These are phyloP conservation scores for Lytechinus pictus DNA, from an alignment of 35 echinoderm and acorn worm species.

Conservation along the genomic window DNA sequence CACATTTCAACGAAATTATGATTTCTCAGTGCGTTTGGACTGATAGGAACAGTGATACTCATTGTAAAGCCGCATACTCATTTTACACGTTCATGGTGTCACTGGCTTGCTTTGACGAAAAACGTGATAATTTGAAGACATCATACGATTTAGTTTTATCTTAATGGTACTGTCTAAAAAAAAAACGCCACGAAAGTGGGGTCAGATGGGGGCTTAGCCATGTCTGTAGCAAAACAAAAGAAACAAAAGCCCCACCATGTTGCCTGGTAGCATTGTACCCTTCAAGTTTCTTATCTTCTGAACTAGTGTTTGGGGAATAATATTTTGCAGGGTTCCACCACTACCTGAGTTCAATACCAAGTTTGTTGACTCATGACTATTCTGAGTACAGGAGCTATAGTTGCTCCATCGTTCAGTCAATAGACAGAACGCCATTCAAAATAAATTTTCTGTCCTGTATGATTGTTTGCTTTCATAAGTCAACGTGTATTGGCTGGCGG, in stretches of 20 bases:
- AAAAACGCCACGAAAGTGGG: not conserved
- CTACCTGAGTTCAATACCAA: not conserved
- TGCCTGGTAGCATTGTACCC: not conserved
- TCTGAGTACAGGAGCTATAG: not conserved
- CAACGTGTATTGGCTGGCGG: not conserved
- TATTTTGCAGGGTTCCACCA: not conserved
- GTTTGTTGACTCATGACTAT: not conserved
- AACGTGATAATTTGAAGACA: no score
- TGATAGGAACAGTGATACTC: no score
- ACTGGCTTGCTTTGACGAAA: no score
- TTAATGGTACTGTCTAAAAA: not conserved
- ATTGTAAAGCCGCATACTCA: no score
- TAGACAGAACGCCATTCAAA: conserved; percentile 11
- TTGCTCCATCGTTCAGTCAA: not conserved
- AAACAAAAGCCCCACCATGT: not conserved
- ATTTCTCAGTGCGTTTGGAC: no score
- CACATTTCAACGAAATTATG: no score
- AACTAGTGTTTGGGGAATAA: not conserved
- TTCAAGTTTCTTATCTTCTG: not conserved
- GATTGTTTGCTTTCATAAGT: conserved; percentile 19
- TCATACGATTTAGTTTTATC: no score
- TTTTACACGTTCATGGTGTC: no score
- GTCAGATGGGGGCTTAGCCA: not conserved
- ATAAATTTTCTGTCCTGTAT: not conserved
- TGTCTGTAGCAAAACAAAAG: not conserved